Evolutionary conservation across 2,797 vertebrate species (phyloP).

Genomic region (Lates japonicus): DNA sequence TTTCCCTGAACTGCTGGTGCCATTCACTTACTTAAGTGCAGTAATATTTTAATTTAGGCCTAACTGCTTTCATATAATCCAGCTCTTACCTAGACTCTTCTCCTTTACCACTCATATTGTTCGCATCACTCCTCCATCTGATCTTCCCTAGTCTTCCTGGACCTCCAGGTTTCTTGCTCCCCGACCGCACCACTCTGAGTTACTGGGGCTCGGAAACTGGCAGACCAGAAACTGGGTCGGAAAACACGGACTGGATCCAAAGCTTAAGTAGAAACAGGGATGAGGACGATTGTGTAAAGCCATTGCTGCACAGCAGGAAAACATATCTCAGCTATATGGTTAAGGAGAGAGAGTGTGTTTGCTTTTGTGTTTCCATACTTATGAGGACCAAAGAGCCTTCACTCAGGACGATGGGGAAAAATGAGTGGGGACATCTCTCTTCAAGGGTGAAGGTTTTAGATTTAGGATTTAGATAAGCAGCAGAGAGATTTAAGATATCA

Average conservation of each 20-base stretch:
- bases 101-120: background rate
- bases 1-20: slow-evolving; percentile 10
- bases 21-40: background rate
- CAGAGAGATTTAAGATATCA: background rate
- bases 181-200: slow-evolving; percentile 73
- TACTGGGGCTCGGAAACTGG: slow-evolving; percentile 76
- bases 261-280: slow-evolving; percentile 86
- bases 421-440: background rate
- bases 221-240: slow-evolving; percentile 81
- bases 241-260: slow-evolving; percentile 81
- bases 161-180: slow-evolving; percentile 82
- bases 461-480: background rate
- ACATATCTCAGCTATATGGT: slow-evolving; percentile 67
- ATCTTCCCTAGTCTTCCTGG: slow-evolving; percentile 69
- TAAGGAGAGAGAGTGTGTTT: slow-evolving; percentile 35
- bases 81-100: slow-evolving; percentile 18
- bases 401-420: background rate
- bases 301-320: slow-evolving; percentile 74
- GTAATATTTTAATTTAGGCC: background rate
- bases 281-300: slow-evolving; percentile 77
- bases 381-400: background rate
- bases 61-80: slow-evolving; percentile 9
- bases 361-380: slow-evolving; percentile 31
- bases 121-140: slow-evolving; percentile 36
- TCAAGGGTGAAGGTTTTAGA: background rate